Evolutionary conservation across 2,888 invertebrate genomes (phyloP), one percentile per base, ranked within the genome.

Genomic region (Mylabris sibirica): DNA sequence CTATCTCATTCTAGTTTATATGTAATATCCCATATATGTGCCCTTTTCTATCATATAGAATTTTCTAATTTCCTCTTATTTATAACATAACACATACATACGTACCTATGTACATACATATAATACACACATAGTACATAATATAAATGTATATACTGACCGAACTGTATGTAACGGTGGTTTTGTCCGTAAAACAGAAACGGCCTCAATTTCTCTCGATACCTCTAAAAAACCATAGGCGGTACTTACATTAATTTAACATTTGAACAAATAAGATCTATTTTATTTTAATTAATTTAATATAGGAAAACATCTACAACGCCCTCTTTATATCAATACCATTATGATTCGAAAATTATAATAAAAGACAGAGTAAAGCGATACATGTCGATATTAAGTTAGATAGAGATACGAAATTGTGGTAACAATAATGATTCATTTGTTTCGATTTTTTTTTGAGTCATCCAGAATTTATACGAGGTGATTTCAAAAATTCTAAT

Each of bases 81-180:
- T 35, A 35, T 35, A 35, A n/a, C n/a, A n/a, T n/a, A 8, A 35
- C 9, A 35, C 9, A n/a, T 41, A 41, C 5, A 41, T 41, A n/a
- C n/a, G n/a, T 35, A 35, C 9, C 1, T 35, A 35, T 35, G 9
- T 35, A 35, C 9, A 35, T 35, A 35, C 9, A 35, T 35, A 17
- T 44, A 44, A 4, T n/a, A n/a, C n/a, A n/a, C n/a, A n/a, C n/a
- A n/a, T n/a, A n/a, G n/a, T n/a, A n/a, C n/a, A n/a, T n/a, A n/a
- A n/a, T n/a, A n/a, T n/a, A n/a, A n/a, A n/a, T n/a, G 8, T 49
- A 20, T 49, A 49, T 20, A 49, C 20, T 49, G 49, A 49, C 49
- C 49, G 49, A 11, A 49, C 49, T 49, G 49, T 49, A 49, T 49
- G 20, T 49, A 49, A 49, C 49, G 49, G 49, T 49, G 44, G 44